Evolutionary conservation across 37 sponge, comb jelly and placozoan species (phyloP).

Genomic region (Amphimedon queenslandica): DNA sequence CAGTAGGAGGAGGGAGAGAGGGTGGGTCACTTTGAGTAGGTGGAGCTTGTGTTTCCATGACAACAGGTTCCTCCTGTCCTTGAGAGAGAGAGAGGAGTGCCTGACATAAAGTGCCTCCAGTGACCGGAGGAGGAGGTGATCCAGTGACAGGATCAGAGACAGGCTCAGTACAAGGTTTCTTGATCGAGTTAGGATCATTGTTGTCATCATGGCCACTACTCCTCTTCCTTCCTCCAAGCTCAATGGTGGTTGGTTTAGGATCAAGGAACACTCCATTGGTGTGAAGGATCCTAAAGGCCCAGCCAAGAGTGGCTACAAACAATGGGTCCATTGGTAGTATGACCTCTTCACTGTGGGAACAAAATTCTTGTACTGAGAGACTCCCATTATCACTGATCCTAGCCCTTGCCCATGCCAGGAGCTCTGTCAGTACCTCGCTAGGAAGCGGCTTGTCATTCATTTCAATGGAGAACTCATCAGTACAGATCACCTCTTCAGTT

Average conservation of each 20-base stretch:
- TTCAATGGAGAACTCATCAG: constrained; percentile 26
- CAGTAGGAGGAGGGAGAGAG: neutral
- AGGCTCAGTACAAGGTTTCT: constrained; percentile 17
- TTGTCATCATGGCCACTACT: neutral
- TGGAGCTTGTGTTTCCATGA: constrained; percentile 2
- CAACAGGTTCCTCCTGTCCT: constrained; percentile 8
- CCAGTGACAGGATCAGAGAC: constrained; percentile 7
- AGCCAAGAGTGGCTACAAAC: constrained; percentile 66
- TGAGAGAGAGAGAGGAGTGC: constrained; percentile 62
- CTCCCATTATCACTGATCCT: constrained; percentile 28
- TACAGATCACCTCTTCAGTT: constrained; percentile 56
- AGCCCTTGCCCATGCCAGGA: constrained; percentile 49
- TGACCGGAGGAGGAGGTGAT: too few species aligned
- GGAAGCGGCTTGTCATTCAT: constrained; percentile 20
- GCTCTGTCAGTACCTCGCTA: constrained; percentile 30
- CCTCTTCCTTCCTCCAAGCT: neutral
- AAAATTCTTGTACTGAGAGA: constrained; percentile 37
- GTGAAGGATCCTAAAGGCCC: constrained; percentile 68
- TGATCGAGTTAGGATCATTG: constrained; percentile 1
- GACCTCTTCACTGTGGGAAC: constrained; percentile 43
- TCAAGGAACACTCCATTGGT: constrained; percentile 50
- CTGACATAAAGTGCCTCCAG: constrained; percentile 54
- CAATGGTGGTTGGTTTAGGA: constrained; percentile 48
- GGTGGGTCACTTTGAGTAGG: neutral
- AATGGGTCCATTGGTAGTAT: constrained; percentile 11